Conservation (phyloP, 2,888 invertebrate genomes). For the Scaptomyza tumidula region DNA sequence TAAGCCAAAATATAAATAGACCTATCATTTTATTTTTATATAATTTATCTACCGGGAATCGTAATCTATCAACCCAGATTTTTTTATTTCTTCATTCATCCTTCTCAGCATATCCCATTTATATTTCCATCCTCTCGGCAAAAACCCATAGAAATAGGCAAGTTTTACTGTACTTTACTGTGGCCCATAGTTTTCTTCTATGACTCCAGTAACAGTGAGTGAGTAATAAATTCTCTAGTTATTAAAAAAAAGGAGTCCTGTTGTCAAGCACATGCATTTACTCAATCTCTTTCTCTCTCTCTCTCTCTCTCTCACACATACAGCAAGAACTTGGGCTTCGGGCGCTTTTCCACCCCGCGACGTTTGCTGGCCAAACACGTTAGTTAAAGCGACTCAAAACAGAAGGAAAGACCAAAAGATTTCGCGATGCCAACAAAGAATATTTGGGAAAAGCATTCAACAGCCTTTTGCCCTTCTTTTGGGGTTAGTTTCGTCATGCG, state of each 20-base stretch:
- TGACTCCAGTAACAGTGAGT: conserved; percentile 31
- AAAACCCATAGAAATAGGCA: conserved; percentile 19
- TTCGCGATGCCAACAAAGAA: conserved; percentile 44
- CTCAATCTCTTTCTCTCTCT: conserved; percentile 33
- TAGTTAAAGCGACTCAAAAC: conserved; percentile 65
- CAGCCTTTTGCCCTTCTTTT: conserved; percentile 24
- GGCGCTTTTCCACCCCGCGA: conserved; percentile 76
- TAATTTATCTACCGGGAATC: background rate
- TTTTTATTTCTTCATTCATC: background rate
- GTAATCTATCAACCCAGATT: background rate
- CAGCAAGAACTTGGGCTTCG: conserved; percentile 15
- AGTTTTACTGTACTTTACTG: conserved; percentile 70
- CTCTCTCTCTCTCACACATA: background rate
- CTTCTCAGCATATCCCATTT: background rate
- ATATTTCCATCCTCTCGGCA: background rate
- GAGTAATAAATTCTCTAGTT: conserved; percentile 42
- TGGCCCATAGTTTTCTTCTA: conserved; percentile 1
- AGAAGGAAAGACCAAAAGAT: conserved; percentile 41
- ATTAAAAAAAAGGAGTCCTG: conserved; percentile 35
- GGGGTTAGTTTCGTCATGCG: conserved; percentile 62
- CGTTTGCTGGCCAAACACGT: conserved; percentile 72
- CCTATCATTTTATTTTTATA: background rate
- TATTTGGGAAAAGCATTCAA: conserved; percentile 22
- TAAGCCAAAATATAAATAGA: background rate
- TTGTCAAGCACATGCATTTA: conserved; percentile 53